A percentile compares a stretch with the other conserved stretches of the same genome.
These are phyloP conservation scores for Melanaphis sacchari DNA, from an alignment of 1,140 invertebrate species.

Conservation along the genomic window DNA sequence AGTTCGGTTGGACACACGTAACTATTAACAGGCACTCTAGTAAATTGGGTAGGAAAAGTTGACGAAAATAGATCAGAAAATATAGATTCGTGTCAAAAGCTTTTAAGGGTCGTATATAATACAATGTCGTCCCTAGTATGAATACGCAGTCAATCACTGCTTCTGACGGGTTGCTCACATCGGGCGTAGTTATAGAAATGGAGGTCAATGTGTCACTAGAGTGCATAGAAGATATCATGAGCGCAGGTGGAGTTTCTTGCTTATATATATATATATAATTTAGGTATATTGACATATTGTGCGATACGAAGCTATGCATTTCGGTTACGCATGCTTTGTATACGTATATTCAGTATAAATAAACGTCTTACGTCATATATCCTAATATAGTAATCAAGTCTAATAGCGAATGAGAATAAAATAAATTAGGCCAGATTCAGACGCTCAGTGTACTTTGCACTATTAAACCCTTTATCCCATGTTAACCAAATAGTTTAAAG, in stretches of 20 bases:
- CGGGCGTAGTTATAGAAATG: not conserved
- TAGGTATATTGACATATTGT: not conserved
- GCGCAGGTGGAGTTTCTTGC: not conserved
- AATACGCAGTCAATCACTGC: not conserved
- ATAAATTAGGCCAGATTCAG: not conserved
- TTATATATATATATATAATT: not conserved
- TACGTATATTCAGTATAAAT: not conserved
- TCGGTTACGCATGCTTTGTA: not conserved
- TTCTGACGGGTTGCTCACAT: not conserved
- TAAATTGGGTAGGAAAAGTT: not conserved
- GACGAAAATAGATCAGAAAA: not conserved
- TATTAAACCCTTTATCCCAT: not conserved
- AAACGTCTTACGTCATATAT: not conserved
- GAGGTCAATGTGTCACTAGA: constrained; percentile 3
- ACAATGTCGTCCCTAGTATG: not conserved
- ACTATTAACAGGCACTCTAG: not conserved
- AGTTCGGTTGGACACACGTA: not conserved
- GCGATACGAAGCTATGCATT: not conserved
- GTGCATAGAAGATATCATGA: not conserved
- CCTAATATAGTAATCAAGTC: not conserved
- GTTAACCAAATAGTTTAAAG: not conserved
- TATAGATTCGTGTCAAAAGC: not conserved
- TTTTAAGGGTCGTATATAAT: not conserved
- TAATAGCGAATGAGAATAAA: not conserved
- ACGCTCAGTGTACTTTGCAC: not conserved